Percentiles rank a stretch among this genome's conserved stretches.
These are phyloP conservation scores for Centropus bengalensis DNA, from an alignment of 2,113 vertebrate genomes.

Conservation along the genomic window DNA sequence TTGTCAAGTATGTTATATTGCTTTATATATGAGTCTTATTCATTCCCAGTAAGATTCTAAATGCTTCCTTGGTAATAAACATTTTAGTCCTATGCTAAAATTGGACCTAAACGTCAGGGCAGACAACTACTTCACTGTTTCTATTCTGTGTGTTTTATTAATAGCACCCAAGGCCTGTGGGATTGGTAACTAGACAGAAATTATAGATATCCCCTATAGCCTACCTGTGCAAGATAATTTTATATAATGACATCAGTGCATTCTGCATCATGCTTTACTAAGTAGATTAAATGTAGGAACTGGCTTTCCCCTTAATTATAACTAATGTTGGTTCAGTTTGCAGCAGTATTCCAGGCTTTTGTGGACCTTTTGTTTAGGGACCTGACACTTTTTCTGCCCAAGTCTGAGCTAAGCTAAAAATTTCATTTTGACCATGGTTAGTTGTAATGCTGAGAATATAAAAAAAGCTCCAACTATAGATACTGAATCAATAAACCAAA, in stretches of 20 bases:
- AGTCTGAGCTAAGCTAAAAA: neutral
- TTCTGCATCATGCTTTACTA: neutral
- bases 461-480: neutral
- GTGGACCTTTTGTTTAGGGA: neutral
- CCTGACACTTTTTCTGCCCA: neutral
- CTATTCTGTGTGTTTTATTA: neutral
- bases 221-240: neutral
- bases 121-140: neutral
- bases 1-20: neutral
- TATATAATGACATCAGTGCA: neutral
- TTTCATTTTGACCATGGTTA: neutral
- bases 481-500: neutral
- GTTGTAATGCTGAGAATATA: neutral
- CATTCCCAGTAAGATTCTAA: neutral
- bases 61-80: neutral
- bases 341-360: neutral
- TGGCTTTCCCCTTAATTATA: neutral
- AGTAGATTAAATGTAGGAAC: neutral
- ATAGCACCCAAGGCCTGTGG: neutral
- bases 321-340: neutral
- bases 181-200: neutral
- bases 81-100: neutral
- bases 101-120: neutral
- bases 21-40: neutral
- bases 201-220: neutral